phyloP scores from a whole-genome alignment of 1,140 invertebrate species.

The Phymorhynchus buccinoides region DNA sequence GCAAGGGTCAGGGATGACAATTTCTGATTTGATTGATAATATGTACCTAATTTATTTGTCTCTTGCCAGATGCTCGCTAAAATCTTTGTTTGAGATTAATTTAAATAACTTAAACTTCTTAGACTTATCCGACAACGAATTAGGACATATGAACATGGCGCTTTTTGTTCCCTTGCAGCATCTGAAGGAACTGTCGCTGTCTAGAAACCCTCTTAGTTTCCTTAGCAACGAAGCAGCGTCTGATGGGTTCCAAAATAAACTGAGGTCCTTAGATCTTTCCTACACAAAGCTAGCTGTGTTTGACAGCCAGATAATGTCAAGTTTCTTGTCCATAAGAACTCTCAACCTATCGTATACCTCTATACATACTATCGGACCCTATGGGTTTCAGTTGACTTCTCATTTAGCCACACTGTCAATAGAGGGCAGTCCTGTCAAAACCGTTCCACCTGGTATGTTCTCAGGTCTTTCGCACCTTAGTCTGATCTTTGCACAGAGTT shows the following conservation, averaged over 20 bases:
- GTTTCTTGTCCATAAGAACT: background rate
- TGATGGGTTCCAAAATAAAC: background rate
- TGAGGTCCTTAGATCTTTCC: constrained; percentile 1
- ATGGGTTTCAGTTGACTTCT: background rate
- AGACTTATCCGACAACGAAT: constrained; percentile 32
- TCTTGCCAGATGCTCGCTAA: background rate
- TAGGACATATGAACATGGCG: background rate
- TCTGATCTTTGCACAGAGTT: background rate
- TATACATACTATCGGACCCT: background rate
- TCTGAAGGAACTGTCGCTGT: constrained; percentile 24
- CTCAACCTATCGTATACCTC: background rate
- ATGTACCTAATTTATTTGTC: background rate
- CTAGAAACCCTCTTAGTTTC: background rate
- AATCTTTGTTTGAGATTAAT: background rate
- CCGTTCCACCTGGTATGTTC: background rate
- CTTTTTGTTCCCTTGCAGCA: background rate
- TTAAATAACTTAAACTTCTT: background rate
- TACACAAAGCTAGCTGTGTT: constrained; percentile 1
- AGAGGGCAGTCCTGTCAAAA: background rate
- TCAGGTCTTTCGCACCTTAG: background rate
- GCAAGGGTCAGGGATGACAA: background rate
- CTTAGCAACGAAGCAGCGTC: constrained; percentile 5
- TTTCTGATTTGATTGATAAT: background rate
- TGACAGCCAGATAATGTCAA: constrained; percentile 7
- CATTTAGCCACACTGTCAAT: background rate